Evolutionary conservation across 2,888 invertebrate species (phyloP).

Genomic region (Drosophila prostipennis): DNA sequence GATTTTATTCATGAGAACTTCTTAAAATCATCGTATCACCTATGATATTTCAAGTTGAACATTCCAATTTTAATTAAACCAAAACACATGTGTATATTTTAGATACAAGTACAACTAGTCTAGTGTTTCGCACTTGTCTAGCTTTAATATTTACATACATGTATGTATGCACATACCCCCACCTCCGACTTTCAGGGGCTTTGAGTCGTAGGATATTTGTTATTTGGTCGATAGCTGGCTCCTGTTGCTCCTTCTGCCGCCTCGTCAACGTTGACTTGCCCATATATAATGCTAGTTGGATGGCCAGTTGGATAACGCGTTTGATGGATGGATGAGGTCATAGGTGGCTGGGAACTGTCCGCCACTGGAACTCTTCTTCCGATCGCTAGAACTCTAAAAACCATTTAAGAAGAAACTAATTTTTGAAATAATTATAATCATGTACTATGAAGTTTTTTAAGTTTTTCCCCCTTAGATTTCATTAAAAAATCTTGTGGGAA

Average conservation of each 20-base stretch:
- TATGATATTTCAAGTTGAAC: not conserved
- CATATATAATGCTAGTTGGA: slow-evolving; percentile 41
- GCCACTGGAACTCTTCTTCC: no score
- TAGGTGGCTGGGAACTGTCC: slow-evolving; percentile 20
- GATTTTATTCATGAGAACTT: no score
- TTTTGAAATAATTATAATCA: no score
- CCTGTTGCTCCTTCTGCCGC: slow-evolving; percentile 39
- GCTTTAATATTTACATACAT: not conserved
- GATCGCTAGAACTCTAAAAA: no score
- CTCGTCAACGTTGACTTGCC: slow-evolving; percentile 47
- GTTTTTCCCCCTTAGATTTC: no score
- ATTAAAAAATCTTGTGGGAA: not conserved
- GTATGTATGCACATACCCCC: not conserved
- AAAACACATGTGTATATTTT: not conserved
- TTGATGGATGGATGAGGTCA: slow-evolving; percentile 66
- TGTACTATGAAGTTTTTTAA: no score
- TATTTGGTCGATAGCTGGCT: slow-evolving; percentile 49
- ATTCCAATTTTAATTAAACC: not conserved
- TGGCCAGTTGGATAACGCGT: slow-evolving; percentile 36
- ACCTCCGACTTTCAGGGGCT: slow-evolving; percentile 1
- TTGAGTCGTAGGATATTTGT: slow-evolving; percentile 31
- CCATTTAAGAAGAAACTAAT: not conserved
- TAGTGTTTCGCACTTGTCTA: slow-evolving; percentile 16
- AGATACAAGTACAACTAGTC: not conserved
- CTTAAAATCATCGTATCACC: no score